Evolutionary conservation across 2,113 vertebrate genomes (phyloP).

Genomic region (Callopanchax toddi): DNA sequence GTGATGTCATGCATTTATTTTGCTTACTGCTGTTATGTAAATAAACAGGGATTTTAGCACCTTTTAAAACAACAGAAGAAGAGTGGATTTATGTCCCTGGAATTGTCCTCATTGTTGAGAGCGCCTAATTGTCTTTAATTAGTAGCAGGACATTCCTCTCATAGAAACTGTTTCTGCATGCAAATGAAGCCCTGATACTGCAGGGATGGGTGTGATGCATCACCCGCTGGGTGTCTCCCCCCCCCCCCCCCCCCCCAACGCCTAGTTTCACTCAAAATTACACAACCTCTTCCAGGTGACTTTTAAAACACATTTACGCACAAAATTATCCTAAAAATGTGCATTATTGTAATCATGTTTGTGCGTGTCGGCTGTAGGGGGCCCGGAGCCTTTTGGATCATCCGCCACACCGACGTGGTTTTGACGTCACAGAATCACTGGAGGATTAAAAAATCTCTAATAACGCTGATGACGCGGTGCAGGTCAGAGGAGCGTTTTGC

Average conservation of each 20-base stretch:
- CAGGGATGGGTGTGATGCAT: constrained; percentile 66
- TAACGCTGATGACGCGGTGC: constrained; percentile 9
- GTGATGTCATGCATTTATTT: too few species aligned
- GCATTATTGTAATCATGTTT: not conserved
- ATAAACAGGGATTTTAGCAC: constrained; percentile 69
- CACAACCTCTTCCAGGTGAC: too few species aligned
- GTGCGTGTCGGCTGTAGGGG: not conserved
- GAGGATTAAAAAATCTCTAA: constrained; percentile 8
- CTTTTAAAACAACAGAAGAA: constrained; percentile 76
- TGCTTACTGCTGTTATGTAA: constrained; percentile 65
- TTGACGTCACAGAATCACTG: constrained; percentile 85
- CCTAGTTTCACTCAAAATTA: not conserved
- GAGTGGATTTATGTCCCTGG: constrained; percentile 75
- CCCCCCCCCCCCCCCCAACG: too few species aligned
- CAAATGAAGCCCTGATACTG: constrained; percentile 67
- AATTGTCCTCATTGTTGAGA: constrained; percentile 73
- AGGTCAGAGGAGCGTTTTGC: constrained; percentile 18
- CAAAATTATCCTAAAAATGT: not conserved
- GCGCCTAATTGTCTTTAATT: constrained; percentile 83
- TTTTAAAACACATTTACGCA: not conserved
- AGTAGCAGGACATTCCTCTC: constrained; percentile 75
- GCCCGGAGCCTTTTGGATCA: constrained; percentile 43
- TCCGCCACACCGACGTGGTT: constrained; percentile 85
- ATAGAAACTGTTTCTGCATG: constrained; percentile 79
- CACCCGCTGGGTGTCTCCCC: constrained; percentile 43